Conservation (phyloP, 2,797 vertebrate genomes). For the Echiichthys vipera region DNA sequence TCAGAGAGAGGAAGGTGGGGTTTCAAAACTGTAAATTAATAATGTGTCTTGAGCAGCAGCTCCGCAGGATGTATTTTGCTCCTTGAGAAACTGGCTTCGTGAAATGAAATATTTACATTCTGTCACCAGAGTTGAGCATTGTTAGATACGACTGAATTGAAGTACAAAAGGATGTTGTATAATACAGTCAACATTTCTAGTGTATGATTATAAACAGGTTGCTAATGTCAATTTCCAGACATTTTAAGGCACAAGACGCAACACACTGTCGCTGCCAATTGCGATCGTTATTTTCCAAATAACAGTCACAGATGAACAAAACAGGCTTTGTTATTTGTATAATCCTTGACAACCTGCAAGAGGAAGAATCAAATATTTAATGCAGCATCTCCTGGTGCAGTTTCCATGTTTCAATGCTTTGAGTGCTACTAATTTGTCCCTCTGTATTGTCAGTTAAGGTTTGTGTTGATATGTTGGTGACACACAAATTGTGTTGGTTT, state of each 20-base stretch:
- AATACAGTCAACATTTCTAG: slow-evolving; percentile 25
- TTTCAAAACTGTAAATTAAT: slow-evolving; percentile 85
- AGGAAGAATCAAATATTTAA: slow-evolving; percentile 54
- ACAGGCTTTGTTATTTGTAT: slow-evolving; percentile 38
- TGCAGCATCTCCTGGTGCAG: slow-evolving; percentile 28
- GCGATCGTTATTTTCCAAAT: slow-evolving; percentile 35
- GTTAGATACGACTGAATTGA: slow-evolving; percentile 62
- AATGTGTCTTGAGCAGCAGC: slow-evolving; percentile 81
- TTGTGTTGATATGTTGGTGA: slow-evolving; percentile 39
- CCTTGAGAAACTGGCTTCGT: slow-evolving; percentile 70
- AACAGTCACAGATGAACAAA: slow-evolving; percentile 31
- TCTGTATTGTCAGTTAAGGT: slow-evolving; percentile 40
- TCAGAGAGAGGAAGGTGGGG: slow-evolving; percentile 76
- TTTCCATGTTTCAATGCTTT: slow-evolving; percentile 34
- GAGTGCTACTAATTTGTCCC: slow-evolving; percentile 51
- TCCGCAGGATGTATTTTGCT: slow-evolving; percentile 73
- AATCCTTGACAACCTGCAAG: slow-evolving; percentile 43
- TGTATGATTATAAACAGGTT: slow-evolving; percentile 42
- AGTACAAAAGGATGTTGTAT: slow-evolving; percentile 46
- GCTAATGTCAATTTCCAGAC: slow-evolving; percentile 41
- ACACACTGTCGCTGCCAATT: slow-evolving; percentile 13
- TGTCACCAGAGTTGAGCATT: slow-evolving; percentile 71
- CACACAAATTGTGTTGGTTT: slow-evolving; percentile 37
- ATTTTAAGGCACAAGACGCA: slow-evolving; percentile 5
- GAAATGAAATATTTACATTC: slow-evolving; percentile 87